phyloP scores from a whole-genome alignment of 2,797 vertebrate genomes.

The Ceyx erithaca region DNA sequence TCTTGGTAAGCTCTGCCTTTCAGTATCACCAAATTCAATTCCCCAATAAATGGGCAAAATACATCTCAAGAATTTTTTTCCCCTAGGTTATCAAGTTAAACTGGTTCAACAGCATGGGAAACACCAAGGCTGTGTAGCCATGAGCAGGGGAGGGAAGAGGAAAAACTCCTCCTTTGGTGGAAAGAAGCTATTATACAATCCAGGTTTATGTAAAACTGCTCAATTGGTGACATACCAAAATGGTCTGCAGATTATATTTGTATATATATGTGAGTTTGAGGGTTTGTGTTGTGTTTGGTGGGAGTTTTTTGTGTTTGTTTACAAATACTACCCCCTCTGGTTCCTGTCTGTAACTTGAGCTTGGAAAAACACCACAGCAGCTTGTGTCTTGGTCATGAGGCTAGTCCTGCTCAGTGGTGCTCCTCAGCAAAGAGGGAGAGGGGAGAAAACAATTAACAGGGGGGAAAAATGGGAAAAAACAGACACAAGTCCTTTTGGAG shows the following conservation, averaged over 20 bases:
- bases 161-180: not conserved
- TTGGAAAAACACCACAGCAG: not conserved
- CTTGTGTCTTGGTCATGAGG: not conserved
- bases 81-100: not conserved
- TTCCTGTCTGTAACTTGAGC: not conserved
- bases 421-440: too few species aligned
- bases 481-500: not conserved
- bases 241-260: too few species aligned
- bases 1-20: not conserved
- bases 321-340: not conserved
- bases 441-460: not conserved
- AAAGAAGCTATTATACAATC: not conserved
- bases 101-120: not conserved
- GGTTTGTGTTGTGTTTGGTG: not conserved
- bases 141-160: not conserved
- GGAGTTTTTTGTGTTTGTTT: not conserved
- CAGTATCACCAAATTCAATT: rapidly evolving
- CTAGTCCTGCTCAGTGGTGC: not conserved
- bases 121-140: not conserved
- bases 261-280: not conserved
- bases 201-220: not conserved
- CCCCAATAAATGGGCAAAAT: not conserved
- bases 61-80: not conserved
- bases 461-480: not conserved
- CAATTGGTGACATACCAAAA: rapidly evolving